phyloP scores from a whole-genome alignment of 2,113 vertebrate species.

The Phainopepla nitens region DNA sequence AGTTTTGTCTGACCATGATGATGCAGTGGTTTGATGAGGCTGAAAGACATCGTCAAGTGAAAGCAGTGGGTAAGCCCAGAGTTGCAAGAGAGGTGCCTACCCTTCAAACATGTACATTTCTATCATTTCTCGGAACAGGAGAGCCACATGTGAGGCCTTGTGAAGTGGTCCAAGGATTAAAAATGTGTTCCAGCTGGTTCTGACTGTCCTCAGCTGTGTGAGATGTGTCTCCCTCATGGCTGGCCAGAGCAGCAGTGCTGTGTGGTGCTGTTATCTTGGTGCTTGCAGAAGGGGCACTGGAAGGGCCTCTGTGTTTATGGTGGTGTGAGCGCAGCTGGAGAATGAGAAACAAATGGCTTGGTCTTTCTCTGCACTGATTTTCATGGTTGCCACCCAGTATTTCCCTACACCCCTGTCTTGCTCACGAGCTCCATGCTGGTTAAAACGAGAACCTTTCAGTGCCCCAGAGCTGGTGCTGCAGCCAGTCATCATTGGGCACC shows the following conservation, averaged over 20 bases:
- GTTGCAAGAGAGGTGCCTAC: neutral
- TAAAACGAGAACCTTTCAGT: neutral
- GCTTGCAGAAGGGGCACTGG: neutral
- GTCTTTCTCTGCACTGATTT: neutral
- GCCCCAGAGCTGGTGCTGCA: neutral
- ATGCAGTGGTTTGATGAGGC: neutral
- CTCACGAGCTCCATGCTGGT: rapidly evolving
- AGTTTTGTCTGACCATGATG: neutral
- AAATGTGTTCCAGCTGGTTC: neutral
- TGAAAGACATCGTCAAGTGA: neutral
- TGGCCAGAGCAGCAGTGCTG: neutral
- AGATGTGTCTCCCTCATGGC: neutral
- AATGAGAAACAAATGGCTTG: neutral
- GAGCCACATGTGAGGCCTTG: neutral
- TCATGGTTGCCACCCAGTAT: neutral
- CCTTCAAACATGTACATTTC: neutral
- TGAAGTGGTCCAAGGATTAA: neutral
- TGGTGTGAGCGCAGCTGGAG: neutral
- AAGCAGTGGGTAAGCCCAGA: neutral
- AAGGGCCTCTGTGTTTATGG: rapidly evolving
- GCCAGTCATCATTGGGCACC: rapidly evolving
- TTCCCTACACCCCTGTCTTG: neutral
- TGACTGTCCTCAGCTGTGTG: neutral
- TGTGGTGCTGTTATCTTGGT: neutral
- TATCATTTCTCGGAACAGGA: neutral